phyloP scores from a whole-genome alignment of 2,888 invertebrate genomes.

The Platynereis dumerilii region DNA sequence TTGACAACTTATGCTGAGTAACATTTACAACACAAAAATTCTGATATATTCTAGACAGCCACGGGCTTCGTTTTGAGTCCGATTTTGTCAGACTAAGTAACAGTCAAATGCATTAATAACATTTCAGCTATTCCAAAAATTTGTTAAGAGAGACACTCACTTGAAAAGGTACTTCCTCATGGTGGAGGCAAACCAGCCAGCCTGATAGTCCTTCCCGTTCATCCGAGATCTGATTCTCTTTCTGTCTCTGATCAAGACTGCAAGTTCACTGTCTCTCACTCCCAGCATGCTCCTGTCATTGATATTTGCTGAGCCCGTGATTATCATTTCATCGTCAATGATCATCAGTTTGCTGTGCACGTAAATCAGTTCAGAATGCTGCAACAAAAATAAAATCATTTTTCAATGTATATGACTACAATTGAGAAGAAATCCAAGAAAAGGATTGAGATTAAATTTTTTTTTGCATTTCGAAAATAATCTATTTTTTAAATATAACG shows the following conservation, averaged over 20 bases:
- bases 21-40: no score
- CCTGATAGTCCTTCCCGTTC: conserved; percentile 81
- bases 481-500: no score
- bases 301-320: conserved; percentile 97
- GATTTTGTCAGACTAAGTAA: no score
- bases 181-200: conserved; percentile 85
- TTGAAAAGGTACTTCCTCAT: conserved; percentile 82
- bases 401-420: not conserved
- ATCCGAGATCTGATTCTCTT: conserved; percentile 69
- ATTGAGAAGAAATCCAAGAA: no score
- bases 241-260: conserved; percentile 81
- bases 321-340: conserved; percentile 87
- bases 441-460: no score
- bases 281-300: conserved; percentile 96
- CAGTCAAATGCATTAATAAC: no score
- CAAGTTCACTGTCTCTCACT: conserved; percentile 88
- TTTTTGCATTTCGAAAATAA: no score
- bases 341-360: conserved; percentile 97
- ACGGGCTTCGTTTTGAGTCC: no score
- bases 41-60: no score
- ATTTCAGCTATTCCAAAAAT: no score
- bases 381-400: conserved; percentile 31
- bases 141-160: no score
- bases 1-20: no score
- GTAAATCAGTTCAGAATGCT: conserved; percentile 91